Base-by-base conservation (phyloP, 2,113 vertebrate species). In the Corythoichthys intestinalis region DNA sequence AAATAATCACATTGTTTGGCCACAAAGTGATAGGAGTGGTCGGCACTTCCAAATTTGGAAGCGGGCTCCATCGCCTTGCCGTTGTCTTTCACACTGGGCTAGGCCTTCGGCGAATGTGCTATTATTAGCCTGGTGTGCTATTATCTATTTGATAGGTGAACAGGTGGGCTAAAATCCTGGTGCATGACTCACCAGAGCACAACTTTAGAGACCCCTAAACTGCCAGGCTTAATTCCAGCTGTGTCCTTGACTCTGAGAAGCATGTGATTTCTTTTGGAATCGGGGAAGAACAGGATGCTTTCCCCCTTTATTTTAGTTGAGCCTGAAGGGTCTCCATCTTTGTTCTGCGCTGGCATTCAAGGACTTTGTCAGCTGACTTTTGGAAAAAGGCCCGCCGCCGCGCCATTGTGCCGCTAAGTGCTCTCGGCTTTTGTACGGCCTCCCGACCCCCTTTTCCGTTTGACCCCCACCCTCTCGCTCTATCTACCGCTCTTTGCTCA, bases 341-440 rank as follows among this genome's bases (percentile, higher is more conserved):
- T 58, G 56, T 58, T 34, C 56, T 34, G 6, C 13, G 34, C 37
- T 5, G 11, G 34, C 34, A 58, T 58, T 58, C 56, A 58, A 58
- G 56, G 35, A 58, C 56, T 58, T 57, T 58, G 56, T 58, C 56
- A 58, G 56, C 56, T 58, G 56, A 58, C 56, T 58, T 58, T 58
- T 58, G 56, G 56, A 37, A 58, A 58, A 58, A 37, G 56, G 56
- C 56, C 56, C 4, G 34, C 56, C 56, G 56, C 13, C 34, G 56
- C 37, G 56, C 56, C 34, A 58, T 58, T 58, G 56, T 58, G 56
- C 56, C 56, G 13, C 56, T 58, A 58, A 58, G 56, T 58, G 56
- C 56, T 58, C 56, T 58, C 14, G 56, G 56, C 54, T 58, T 58
- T 58, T 58, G 56, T 58, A 14, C 14, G 56, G 34, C 56, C 4